phyloP scores from a whole-genome alignment of 1,140 invertebrate genomes.

The Aricia agestis region DNA sequence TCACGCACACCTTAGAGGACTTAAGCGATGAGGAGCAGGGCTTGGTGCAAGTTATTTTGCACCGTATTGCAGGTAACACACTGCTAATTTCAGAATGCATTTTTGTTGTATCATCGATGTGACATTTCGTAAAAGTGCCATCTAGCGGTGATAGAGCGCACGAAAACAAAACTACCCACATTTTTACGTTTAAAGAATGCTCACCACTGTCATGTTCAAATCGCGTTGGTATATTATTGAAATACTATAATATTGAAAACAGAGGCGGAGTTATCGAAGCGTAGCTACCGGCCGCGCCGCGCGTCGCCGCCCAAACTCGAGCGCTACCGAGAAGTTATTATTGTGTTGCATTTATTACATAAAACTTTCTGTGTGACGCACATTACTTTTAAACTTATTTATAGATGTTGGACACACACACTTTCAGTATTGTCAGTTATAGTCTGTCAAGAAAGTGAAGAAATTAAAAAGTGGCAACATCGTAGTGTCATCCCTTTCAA shows the following conservation, averaged over 20 bases:
- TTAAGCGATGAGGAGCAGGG: slow-evolving; percentile 48
- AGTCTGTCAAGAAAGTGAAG: too few relatives aligned
- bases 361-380: slow-evolving; percentile 9
- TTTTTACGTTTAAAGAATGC: not conserved
- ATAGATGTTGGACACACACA: too few relatives aligned
- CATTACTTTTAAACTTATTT: too few relatives aligned
- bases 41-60: slow-evolving; percentile 60
- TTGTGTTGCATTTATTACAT: slow-evolving; percentile 27
- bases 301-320: slow-evolving; percentile 37
- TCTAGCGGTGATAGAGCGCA: not conserved
- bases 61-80: slow-evolving; percentile 59
- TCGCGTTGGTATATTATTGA: not conserved
- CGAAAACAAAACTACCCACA: not conserved
- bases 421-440: too few relatives aligned
- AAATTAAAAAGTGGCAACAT: too few relatives aligned
- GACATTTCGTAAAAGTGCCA: not conserved
- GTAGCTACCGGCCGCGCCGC: slow-evolving; percentile 37
- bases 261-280: slow-evolving; percentile 32
- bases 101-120: not conserved
- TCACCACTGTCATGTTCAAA: too few relatives aligned
- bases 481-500: too few relatives aligned
- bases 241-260: not conserved
- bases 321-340: slow-evolving; percentile 48
- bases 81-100: slow-evolving; percentile 7
- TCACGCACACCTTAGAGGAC: slow-evolving; percentile 53